phyloP scores from a whole-genome alignment of 2,888 invertebrate genomes.

The Oconnorella tubifera region DNA sequence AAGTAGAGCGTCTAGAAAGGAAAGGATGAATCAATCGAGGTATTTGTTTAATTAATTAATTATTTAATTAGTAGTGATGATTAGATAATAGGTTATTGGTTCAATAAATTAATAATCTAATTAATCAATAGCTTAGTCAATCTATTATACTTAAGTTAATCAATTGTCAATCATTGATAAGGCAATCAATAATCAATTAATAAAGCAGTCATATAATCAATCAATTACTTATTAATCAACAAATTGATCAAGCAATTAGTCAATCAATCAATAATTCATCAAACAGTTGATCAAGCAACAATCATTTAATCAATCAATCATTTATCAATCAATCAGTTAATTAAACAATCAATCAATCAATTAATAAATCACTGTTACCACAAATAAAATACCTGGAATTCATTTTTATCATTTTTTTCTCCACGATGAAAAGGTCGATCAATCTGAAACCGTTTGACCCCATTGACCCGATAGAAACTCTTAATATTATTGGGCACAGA shows the following conservation, averaged over 20 bases:
- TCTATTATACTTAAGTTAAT: no score
- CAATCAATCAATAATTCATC: background rate
- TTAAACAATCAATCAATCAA: background rate
- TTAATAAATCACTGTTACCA: background rate
- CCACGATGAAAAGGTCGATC: slow-evolving; percentile 62
- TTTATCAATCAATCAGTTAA: no score
- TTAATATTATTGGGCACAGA: slow-evolving; percentile 74
- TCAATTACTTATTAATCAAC: background rate
- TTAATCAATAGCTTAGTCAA: background rate
- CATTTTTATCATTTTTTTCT: slow-evolving; percentile 79
- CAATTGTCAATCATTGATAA: no score
- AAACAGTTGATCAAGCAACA: no score
- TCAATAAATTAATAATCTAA: slow-evolving; percentile 8
- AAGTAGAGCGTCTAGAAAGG: slow-evolving; percentile 49
- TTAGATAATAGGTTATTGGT: no score
- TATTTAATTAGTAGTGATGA: slow-evolving; percentile 2
- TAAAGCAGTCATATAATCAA: background rate
- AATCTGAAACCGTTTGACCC: slow-evolving; percentile 49
- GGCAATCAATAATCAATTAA: background rate
- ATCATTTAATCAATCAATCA: background rate
- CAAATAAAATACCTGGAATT: slow-evolving; percentile 54
- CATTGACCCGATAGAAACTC: slow-evolving; percentile 49
- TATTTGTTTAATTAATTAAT: background rate
- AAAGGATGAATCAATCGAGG: background rate
- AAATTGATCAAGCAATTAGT: background rate